A percentile compares a stretch with the other conserved stretches of the same genome.
phyloP scores from a whole-genome alignment of 1,140 invertebrate genomes.

The Solenopsis fugax region DNA sequence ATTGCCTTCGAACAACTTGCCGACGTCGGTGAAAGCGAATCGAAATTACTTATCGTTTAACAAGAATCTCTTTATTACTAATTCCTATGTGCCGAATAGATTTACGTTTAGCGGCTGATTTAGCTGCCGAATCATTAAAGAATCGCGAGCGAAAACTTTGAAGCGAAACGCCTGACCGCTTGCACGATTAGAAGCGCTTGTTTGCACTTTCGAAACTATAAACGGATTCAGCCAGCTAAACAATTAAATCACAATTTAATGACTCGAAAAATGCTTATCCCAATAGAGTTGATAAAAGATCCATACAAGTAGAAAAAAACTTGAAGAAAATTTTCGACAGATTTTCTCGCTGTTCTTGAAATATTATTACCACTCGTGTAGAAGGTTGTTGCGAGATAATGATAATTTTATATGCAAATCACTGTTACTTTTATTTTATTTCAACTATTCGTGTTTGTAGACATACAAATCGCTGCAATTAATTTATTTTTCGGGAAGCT shows the following conservation, averaged over 20 bases:
- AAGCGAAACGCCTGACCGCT: conserved; percentile 22
- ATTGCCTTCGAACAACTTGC: conserved; percentile 8
- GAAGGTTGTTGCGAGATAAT: no score
- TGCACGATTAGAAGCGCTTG: conserved; percentile 6
- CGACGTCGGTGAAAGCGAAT: conserved; percentile 63
- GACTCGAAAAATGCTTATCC: not conserved
- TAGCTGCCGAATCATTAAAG: conserved; percentile 32
- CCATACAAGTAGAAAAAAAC: not conserved
- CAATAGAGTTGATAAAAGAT: not conserved
- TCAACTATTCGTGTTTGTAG: not conserved
- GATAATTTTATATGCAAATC: not conserved
- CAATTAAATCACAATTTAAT: conserved; percentile 34
- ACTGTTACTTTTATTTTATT: not conserved
- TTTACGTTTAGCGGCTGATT: conserved; percentile 28
- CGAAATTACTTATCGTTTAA: conserved; percentile 26
- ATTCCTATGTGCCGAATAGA: conserved; percentile 13
- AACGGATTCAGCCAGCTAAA: conserved; percentile 19
- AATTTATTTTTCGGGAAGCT: not conserved
- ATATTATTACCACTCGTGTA: not conserved
- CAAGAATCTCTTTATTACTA: conserved; percentile 26
- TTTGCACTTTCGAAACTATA: conserved; percentile 52
- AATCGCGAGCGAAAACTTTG: not conserved
- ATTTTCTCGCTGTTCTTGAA: not conserved
- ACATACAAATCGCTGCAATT: not conserved
- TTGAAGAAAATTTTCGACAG: not conserved